Base-by-base conservation (phyloP, 2,797 vertebrate genomes). In the Ambastaia sidthimunki region DNA sequence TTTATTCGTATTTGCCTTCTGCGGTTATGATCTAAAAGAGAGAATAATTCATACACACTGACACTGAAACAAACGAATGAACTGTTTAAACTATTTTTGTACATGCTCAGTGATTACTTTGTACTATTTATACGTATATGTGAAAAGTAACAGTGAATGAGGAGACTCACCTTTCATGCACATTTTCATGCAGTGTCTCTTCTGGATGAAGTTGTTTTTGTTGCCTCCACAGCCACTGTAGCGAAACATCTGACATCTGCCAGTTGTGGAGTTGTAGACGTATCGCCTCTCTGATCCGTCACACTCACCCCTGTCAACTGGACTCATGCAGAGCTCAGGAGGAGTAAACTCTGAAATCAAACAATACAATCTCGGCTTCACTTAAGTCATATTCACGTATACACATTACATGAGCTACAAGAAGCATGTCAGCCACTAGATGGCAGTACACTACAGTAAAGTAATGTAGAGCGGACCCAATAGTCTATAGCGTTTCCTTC, bases 151-250 rank as follows among this genome's bases (percentile, higher is more conserved):
- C 34, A 37, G 34, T 37, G 9, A 6, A 37, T 37, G 2, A n/a
- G 19, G 44, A 5, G 52, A 60, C 62, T 0, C 92, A 96, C 95
- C 92, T 90, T 85, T 92, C 62, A 83, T 91, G 90, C 97, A 98
- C 83, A 86, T 91, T 81, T n/a, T 89, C 18, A 92, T 25, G 82
- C 96, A 97, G 0, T 87, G 84, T 74, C 66, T 94, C 80, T 89
- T 94, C 71, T 73, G 70, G 47, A 0, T 1, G 69, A 98, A 98
- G 89, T 97, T 97, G 81, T 98, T 98, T 80, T 90, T 86, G 77
- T 97, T 98, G 16, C 96, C 96, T 7, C 95, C 96, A 3, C 97
- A 98, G 78, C 97, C 96, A 0, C 89, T 96, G 91, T 96, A 98
- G 10, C 1, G 54, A 79, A 98, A 98, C 0, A 70, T 0, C 1